Percentiles rank a stretch among this genome's conserved stretches.
Conservation (phyloP, 2,888 invertebrate genomes). For the Leucophenga maculata region DNA sequence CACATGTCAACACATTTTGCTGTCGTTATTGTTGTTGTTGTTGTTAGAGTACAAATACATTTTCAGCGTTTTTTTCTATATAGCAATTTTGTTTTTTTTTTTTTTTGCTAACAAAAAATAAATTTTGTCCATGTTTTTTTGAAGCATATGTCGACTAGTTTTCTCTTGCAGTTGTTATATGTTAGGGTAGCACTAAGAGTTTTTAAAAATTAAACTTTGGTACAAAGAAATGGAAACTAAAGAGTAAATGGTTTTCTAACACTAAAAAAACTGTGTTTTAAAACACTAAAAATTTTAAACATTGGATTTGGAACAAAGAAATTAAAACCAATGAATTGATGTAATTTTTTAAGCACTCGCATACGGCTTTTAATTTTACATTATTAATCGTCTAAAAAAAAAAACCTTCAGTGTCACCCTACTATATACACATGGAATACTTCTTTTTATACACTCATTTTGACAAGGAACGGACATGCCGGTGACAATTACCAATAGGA, state of each 20-base stretch:
- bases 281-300: no score
- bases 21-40: not conserved
- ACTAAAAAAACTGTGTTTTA: no score
- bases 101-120: not conserved
- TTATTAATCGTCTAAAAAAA: no score
- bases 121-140: not conserved
- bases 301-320: no score
- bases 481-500: constrained; percentile 21
- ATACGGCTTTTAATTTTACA: no score
- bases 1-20: constrained; percentile 6
- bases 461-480: constrained; percentile 20
- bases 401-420: not conserved
- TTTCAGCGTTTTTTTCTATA: not conserved
- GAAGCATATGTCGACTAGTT: constrained; percentile 8
- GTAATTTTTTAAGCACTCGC: no score
- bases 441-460: not conserved
- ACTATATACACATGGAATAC: not conserved
- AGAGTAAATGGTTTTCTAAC: no score
- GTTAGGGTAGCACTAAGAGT: no score
- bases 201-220: no score
- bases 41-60: not conserved
- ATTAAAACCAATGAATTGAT: no score
- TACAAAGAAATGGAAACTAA: no score
- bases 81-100: not conserved
- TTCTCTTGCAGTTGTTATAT: not conserved